Evolutionary conservation across 2,797 vertebrate genomes (phyloP).

Genomic region (Selene dorsalis): DNA sequence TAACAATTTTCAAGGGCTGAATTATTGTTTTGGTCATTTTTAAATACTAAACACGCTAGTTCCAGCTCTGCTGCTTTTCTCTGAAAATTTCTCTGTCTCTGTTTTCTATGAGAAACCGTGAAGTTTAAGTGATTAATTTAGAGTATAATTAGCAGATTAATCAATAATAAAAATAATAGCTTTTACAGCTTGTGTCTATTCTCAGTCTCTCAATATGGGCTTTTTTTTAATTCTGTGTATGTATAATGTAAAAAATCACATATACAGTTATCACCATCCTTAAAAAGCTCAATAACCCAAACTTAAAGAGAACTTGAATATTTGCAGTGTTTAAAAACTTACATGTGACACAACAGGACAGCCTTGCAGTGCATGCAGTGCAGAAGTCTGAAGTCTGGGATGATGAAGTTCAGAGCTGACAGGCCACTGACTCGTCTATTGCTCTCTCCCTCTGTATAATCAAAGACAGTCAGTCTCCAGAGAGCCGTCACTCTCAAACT

Average conservation of each 20-base stretch:
- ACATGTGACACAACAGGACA: slow-evolving; percentile 19
- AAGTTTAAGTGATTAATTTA: background rate
- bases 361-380: slow-evolving; percentile 9
- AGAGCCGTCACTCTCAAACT: slow-evolving; percentile 69
- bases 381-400: slow-evolving; percentile 44
- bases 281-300: background rate
- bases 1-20: background rate
- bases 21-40: background rate
- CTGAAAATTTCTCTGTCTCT: background rate
- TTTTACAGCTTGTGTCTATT: background rate
- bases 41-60: background rate
- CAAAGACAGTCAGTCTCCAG: slow-evolving; percentile 69
- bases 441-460: slow-evolving; percentile 49
- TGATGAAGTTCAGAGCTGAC: slow-evolving; percentile 63
- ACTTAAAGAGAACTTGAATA: slow-evolving; percentile 13
- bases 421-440: slow-evolving; percentile 54
- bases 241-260: background rate
- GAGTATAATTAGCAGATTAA: background rate
- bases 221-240: slow-evolving; percentile 10
- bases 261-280: background rate
- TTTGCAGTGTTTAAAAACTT: slow-evolving; percentile 14
- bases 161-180: background rate
- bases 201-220: background rate
- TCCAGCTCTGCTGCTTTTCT: background rate
- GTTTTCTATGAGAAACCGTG: too few relatives aligned